Percentiles rank a stretch among this genome's conserved stretches.
Evolutionary conservation across 2,113 vertebrate genomes (phyloP).

Genomic region (Urocitellus parryii): DNA sequence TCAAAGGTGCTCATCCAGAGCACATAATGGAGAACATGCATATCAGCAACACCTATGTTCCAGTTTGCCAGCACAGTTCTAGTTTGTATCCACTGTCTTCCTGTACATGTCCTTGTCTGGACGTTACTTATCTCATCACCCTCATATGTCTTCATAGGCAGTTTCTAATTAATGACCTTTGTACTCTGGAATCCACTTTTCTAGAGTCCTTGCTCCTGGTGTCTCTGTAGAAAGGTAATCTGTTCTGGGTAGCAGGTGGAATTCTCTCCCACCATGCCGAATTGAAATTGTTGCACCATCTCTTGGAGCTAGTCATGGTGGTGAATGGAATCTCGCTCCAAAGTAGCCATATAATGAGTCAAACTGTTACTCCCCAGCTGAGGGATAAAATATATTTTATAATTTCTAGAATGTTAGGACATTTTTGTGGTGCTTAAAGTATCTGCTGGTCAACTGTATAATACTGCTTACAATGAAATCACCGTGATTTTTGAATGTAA

Average conservation of each 20-base stretch:
- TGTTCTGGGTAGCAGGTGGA: not conserved
- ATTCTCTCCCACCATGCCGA: not conserved
- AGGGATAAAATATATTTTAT: not conserved
- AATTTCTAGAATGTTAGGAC: not conserved
- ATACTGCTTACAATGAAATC: not conserved
- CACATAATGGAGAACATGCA: fast-evolving
- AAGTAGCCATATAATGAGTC: not conserved
- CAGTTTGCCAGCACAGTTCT: not conserved
- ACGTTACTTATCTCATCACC: too few relatives aligned
- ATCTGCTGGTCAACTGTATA: not conserved
- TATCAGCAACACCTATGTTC: not conserved
- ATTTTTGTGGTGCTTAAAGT: not conserved
- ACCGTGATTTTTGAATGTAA: not conserved
- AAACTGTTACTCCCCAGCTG: not conserved
- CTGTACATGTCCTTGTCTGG: fast-evolving
- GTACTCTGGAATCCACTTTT: not conserved
- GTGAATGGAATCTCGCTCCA: not conserved
- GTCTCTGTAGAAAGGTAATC: not conserved
- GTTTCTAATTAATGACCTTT: not conserved
- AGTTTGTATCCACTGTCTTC: not conserved
- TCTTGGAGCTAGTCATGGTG: not conserved
- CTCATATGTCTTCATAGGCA: not conserved
- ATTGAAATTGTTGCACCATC: not conserved
- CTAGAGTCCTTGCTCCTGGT: not conserved
- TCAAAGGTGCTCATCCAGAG: not conserved